phyloP scores from a whole-genome alignment of 1,140 invertebrate genomes.

The Drosophila cardini region DNA sequence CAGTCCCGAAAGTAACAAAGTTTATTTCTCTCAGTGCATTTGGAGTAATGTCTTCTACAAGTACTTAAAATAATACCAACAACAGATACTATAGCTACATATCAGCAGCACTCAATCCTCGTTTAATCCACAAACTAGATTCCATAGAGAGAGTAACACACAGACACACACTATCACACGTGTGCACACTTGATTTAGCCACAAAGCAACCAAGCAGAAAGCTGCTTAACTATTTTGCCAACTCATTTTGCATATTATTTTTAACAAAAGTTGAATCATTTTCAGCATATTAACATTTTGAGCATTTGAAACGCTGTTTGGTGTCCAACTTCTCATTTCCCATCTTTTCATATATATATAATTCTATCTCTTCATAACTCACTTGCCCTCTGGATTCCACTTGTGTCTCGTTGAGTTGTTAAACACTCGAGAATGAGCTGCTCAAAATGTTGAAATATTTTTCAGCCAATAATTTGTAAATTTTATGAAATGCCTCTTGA shows the following conservation, averaged over 20 bases:
- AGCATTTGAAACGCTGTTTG: conserved; percentile 36
- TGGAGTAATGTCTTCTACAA: conserved; percentile 11
- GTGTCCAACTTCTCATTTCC: not conserved
- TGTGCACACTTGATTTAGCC: conserved; percentile 45
- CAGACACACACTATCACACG: conserved; percentile 1
- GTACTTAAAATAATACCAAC: conserved; percentile 18
- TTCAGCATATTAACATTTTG: conserved; percentile 56
- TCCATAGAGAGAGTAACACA: conserved; percentile 2
- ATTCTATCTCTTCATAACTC: not conserved
- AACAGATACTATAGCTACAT: conserved; percentile 37
- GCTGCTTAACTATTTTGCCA: conserved; percentile 68
- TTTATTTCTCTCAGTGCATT: conserved; percentile 9
- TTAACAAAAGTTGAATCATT: conserved; percentile 69
- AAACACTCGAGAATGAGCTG: conserved; percentile 37
- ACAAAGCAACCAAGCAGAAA: conserved; percentile 61
- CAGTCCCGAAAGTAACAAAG: not conserved
- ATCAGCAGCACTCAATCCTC: conserved; percentile 31
- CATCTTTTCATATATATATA: not conserved
- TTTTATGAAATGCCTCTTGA: conserved; percentile 60
- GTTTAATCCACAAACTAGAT: conserved; percentile 25
- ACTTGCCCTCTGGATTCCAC: conserved; percentile 23
- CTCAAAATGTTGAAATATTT: conserved; percentile 53
- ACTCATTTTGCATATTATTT: conserved; percentile 71
- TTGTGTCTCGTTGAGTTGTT: conserved; percentile 55
- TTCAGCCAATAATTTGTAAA: conserved; percentile 55